Conservation (phyloP, 2,888 invertebrate species). For the Tetropium fuscum region DNA sequence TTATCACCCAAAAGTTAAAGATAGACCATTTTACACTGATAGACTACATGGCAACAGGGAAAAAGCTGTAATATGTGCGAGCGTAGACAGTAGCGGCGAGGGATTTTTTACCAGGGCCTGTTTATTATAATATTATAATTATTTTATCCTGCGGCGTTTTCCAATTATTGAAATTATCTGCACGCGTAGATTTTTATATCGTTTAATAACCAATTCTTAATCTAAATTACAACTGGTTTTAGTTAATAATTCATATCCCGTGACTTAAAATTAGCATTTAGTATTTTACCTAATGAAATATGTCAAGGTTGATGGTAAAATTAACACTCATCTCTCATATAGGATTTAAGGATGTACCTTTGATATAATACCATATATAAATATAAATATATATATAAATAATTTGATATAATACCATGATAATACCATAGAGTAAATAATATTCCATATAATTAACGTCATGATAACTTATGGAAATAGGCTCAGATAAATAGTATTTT, state of each 20-base stretch:
- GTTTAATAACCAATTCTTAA: not conserved
- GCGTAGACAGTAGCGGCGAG: slow-evolving; percentile 6
- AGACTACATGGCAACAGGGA: slow-evolving; percentile 27
- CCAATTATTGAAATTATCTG: not conserved
- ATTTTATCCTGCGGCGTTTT: not conserved
- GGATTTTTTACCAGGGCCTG: not conserved
- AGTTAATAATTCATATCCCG: not conserved
- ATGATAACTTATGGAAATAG: too few relatives aligned
- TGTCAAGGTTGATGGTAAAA: not conserved
- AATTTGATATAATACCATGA: too few relatives aligned
- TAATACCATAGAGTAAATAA: too few relatives aligned
- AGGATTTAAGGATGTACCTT: too few relatives aligned
- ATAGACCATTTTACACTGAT: slow-evolving; percentile 24
- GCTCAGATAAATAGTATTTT: too few relatives aligned
- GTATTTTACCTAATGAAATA: not conserved
- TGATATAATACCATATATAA: not conserved
- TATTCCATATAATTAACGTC: too few relatives aligned
- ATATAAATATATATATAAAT: not conserved
- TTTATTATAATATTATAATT: not conserved
- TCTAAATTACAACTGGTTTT: not conserved
- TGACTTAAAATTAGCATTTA: not conserved
- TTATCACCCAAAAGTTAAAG: slow-evolving; percentile 23
- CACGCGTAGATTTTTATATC: not conserved
- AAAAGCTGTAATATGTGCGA: slow-evolving; percentile 8
- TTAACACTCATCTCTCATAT: too few relatives aligned